phyloP scores from a whole-genome alignment of 1,140 invertebrate genomes.

The Dreissena polymorpha region DNA sequence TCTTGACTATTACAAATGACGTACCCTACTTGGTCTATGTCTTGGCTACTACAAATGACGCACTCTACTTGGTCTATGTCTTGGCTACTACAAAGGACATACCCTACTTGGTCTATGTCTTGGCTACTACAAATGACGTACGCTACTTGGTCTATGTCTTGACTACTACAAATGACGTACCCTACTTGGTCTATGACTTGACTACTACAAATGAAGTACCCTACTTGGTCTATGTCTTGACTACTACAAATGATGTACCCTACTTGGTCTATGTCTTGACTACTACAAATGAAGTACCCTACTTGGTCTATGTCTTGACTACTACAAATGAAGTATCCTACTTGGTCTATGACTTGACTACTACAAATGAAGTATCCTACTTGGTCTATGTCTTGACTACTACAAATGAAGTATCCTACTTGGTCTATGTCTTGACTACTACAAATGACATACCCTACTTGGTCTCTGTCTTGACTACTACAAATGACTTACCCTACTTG shows the following conservation, averaged over 20 bases:
- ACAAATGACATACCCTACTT: constrained; percentile 83
- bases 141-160: constrained; percentile 84
- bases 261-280: constrained; percentile 80
- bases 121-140: constrained; percentile 50
- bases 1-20: constrained; percentile 12
- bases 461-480: constrained; percentile 58
- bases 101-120: constrained; percentile 84
- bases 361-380: constrained; percentile 82
- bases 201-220: constrained; percentile 75
- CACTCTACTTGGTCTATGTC: constrained; percentile 84
- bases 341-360: constrained; percentile 78
- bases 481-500: constrained; percentile 84
- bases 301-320: constrained; percentile 80
- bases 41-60: constrained; percentile 25
- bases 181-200: constrained; percentile 83
- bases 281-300: constrained; percentile 80
- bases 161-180: constrained; percentile 59
- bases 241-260: constrained; percentile 80
- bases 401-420: constrained; percentile 82
- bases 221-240: constrained; percentile 82
- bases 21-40: constrained; percentile 84
- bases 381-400: constrained; percentile 74
- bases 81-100: constrained; percentile 40
- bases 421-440: constrained; percentile 72
- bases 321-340: constrained; percentile 81